Evolutionary conservation across 2,113 vertebrate genomes (phyloP), one percentile per base, ranked within the genome.

Genomic region (Ameiurus melas): DNA sequence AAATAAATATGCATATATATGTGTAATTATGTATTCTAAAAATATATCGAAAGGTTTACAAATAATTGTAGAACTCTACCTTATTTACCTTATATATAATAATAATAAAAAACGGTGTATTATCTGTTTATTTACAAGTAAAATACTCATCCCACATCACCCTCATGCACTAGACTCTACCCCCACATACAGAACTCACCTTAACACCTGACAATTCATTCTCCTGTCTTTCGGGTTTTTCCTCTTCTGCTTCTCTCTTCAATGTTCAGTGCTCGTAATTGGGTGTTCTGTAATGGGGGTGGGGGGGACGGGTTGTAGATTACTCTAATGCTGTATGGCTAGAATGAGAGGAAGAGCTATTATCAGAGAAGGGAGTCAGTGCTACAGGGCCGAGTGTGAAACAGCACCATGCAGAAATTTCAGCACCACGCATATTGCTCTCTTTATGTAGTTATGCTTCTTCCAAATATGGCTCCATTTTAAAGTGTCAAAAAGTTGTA

Each of bases 171-270:
- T 2, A 39, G 33, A 39, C 70, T 73, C 33, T 73, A 77, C 73
- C 47, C 73, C 20, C 4, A 47, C 20, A 1, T 43, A 13, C 39
- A 77, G 73, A 47, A 14, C 39, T 22, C 17, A 36, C 22, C 39
- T 47, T 47, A 47, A 73, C 9, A 19, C 33, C 3, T 33, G 30
- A 33, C 7, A 70, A 13, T 16, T 39, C 30, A 55, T n/a, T 86
- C 91, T 80, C 91, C 87, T 89, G 83, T 88, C 87, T 88, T 84
- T 85, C 86, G 71, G 36, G 55, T 91, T 90, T 89, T 57, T 84
- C 86, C 80, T 71, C 85, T 92, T 81, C 92, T 90, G 82, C 51
- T 83, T 92, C 92, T 91, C 86, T 91, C 86, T 64, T 85, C 75
- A 33, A 90, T 25, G 17, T 64, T 39, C 8, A 47, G 60, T 58